Evolutionary conservation across 2,797 vertebrate species (phyloP).

Genomic region (Sebastes minor): DNA sequence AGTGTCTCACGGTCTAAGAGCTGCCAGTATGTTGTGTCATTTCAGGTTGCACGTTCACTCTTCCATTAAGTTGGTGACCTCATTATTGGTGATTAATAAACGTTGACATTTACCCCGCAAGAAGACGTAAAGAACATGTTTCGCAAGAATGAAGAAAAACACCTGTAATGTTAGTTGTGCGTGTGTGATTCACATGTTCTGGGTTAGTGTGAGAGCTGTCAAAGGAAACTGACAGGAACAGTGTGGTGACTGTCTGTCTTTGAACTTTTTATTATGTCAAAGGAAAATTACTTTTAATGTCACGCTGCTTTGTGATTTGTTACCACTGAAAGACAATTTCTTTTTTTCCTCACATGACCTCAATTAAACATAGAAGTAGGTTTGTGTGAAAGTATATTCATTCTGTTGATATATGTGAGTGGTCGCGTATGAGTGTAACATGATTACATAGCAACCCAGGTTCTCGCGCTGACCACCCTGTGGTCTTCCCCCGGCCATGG

Average conservation of each 20-base stretch:
- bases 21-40: neutral
- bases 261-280: conserved; percentile 63
- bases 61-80: neutral
- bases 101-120: conserved; percentile 37
- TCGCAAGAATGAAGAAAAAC: conserved; percentile 31
- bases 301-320: conserved; percentile 30
- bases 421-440: conserved; percentile 41
- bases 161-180: conserved; percentile 9
- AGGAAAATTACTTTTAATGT: conserved; percentile 62
- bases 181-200: conserved; percentile 59
- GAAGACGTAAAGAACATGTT: neutral
- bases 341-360: conserved; percentile 52
- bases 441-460: conserved; percentile 49
- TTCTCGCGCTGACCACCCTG: conserved; percentile 59
- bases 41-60: neutral
- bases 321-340: conserved; percentile 36
- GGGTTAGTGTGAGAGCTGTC: conserved; percentile 41
- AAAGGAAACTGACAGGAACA: conserved; percentile 67
- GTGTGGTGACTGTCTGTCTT: conserved; percentile 56
- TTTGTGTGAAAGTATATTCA: conserved; percentile 30
- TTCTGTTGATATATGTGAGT: conserved; percentile 43
- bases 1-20: neutral
- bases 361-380: conserved; percentile 34
- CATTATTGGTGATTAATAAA: conserved; percentile 16
- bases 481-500: conserved; percentile 52